Evolutionary conservation across 2,888 invertebrate species (phyloP).

Genomic region (Hanleya hanleyi): DNA sequence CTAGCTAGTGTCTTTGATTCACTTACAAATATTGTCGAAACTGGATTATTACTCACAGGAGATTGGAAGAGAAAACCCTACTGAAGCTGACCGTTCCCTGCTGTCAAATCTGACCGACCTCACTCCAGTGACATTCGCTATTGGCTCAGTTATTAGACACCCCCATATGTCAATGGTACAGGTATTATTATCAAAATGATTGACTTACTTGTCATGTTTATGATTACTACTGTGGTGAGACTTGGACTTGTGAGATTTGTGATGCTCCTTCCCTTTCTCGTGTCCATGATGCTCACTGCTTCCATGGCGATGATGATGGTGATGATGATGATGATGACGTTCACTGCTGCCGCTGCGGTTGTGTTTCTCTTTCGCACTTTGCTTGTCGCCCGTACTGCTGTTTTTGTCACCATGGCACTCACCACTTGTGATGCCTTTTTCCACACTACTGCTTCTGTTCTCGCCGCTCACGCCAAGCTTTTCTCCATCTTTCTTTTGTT

Average conservation of each 20-base stretch:
- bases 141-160: too few relatives aligned
- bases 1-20: too few relatives aligned
- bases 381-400: not conserved
- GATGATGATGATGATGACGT: constrained; percentile 46
- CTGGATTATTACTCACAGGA: too few relatives aligned
- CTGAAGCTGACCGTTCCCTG: too few relatives aligned
- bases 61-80: too few relatives aligned
- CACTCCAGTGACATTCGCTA: too few relatives aligned
- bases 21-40: too few relatives aligned
- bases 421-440: not conserved
- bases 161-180: too few relatives aligned
- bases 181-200: constrained; percentile 28
- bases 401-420: not conserved
- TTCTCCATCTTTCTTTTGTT: not conserved
- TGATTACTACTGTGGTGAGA: constrained; percentile 34
- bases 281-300: not conserved
- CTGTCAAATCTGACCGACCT: too few relatives aligned
- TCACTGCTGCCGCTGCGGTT: constrained; percentile 13
- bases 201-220: constrained; percentile 28
- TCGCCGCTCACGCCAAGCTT: not conserved
- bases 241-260: constrained; percentile 25
- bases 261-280: not conserved
- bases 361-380: constrained; percentile 16
- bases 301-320: constrained; percentile 31
- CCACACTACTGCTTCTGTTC: not conserved